Base-by-base conservation (phyloP, 2,113 vertebrate species). In the Campylomormyrus tamandua region DNA sequence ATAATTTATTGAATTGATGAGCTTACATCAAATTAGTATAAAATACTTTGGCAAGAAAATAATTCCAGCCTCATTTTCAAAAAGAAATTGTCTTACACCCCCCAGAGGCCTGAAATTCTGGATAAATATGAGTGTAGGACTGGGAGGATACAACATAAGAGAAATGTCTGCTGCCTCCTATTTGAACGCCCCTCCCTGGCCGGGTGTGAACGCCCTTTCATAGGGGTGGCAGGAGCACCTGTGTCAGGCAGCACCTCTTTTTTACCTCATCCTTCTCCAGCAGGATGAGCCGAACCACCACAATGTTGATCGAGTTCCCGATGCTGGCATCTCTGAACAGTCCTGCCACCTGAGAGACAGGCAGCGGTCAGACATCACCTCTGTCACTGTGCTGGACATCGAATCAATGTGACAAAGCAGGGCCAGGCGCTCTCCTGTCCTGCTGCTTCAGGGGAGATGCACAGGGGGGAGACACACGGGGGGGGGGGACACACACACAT, bases 271-370 rank as follows among this genome's bases (percentile, higher is more conserved):
- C 97, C 0, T 97, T 92, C 92, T 99, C 98, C 93, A 99, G 95
- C 80, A 99, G 93, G 90, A 99, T 94, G 87, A 99, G 96, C 1
- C 98, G 96, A 93, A 99, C 98, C 0, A 99, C 93, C 0, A 96
- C 97, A 1, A 99, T 96, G 93, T 99, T 97, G 94, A 99, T 96
- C 53, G 97, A 95, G 90, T 99, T 99, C 90, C 98, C 98, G 0
- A 99, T 98, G 93, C 96, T 99, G 92, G 98, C 94, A 9, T 99
- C 97, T 24, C 95, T 96, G 94, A 97, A 99, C 87, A 99, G 92
- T 35, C 98, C 97, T 0, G 98, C 97, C 91, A 99, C 98, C 98
- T 99, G 95, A 15, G 93, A 91, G 83, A 90, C 42, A 90, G 13
- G 46, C 21, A 52, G n/a, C 1, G 27, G 19, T 2, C 66, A 45